Conservation (phyloP, 2,888 invertebrate genomes). For the Xestobium rufovillosum region DNA sequence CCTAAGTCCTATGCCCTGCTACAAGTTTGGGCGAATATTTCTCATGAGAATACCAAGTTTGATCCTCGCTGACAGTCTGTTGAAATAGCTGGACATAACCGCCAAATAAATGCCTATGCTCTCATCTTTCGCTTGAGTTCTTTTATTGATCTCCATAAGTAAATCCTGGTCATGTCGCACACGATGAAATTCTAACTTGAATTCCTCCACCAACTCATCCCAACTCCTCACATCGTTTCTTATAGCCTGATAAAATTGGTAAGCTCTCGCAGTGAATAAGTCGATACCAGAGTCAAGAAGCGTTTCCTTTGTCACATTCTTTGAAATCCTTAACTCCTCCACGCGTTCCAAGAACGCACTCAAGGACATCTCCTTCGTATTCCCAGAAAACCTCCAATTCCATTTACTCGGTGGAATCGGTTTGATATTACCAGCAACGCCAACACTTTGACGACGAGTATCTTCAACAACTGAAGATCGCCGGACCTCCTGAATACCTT, state of each 20-base stretch:
- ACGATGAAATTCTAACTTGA: constrained; percentile 7
- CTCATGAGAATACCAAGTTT: constrained; percentile 2
- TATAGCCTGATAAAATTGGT: constrained; percentile 7
- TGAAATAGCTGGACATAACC: constrained; percentile 3
- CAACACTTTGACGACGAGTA: no score
- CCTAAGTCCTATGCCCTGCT: not conserved
- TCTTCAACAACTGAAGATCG: no score
- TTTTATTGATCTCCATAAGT: constrained; percentile 5
- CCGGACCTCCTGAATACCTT: no score
- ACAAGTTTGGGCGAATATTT: constrained; percentile 5
- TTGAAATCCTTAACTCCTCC: constrained; percentile 4
- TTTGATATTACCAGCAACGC: not conserved
- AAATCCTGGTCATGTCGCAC: constrained; percentile 4
- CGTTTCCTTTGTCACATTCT: not conserved
- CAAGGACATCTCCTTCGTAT: constrained; percentile 2
- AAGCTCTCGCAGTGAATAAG: constrained; percentile 6
- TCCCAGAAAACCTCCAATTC: constrained; percentile 9
- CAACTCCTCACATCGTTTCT: constrained; percentile 1
- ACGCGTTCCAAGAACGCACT: constrained; percentile 10
- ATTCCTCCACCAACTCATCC: not conserved
- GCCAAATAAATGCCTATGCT: constrained; percentile 8
- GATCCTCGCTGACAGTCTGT: constrained; percentile 1
- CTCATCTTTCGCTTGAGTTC: constrained; percentile 6
- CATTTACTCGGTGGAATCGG: constrained; percentile 7
- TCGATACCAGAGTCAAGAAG: constrained; percentile 10